phyloP scores from a whole-genome alignment of 2,888 invertebrate genomes.

The Drosophila antonietae region DNA sequence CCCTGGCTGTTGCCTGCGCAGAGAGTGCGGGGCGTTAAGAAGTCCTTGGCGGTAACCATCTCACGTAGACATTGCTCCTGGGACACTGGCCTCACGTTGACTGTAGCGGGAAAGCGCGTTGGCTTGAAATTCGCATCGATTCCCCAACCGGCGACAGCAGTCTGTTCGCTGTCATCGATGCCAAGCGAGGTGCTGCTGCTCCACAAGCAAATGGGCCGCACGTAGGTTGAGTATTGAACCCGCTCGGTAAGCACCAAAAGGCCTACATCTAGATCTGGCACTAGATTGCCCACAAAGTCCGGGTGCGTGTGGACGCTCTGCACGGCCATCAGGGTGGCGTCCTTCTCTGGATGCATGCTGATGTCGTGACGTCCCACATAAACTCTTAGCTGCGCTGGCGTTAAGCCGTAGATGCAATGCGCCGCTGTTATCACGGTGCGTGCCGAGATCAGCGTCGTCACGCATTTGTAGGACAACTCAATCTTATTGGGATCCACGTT shows the following conservation, averaged over 20 bases:
- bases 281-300: slow-evolving; percentile 77
- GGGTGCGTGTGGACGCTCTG: slow-evolving; percentile 80
- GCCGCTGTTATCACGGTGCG: slow-evolving; percentile 82
- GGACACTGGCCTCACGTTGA: slow-evolving; percentile 56
- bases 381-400: slow-evolving; percentile 49
- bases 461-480: slow-evolving; percentile 78
- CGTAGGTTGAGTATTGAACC: slow-evolving; percentile 48
- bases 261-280: slow-evolving; percentile 62
- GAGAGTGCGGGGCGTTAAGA: slow-evolving; percentile 71
- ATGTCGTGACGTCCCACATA: slow-evolving; percentile 83
- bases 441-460: slow-evolving; percentile 66
- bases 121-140: slow-evolving; percentile 70
- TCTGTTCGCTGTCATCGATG: slow-evolving; percentile 82
- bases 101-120: slow-evolving; percentile 59
- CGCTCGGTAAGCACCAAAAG: slow-evolving; percentile 43
- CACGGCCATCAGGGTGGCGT: slow-evolving; percentile 63
- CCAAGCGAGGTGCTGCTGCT: slow-evolving; percentile 64
- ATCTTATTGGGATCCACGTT: slow-evolving; percentile 61
- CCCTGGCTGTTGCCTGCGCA: slow-evolving; percentile 81
- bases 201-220: slow-evolving; percentile 82
- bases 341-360: slow-evolving; percentile 65
- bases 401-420: slow-evolving; percentile 78
- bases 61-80: slow-evolving; percentile 54
- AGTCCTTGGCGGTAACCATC: slow-evolving; percentile 64
- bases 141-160: slow-evolving; percentile 87